A percentile compares a stretch with the other conserved stretches of the same genome.
These are phyloP conservation scores for Ceratina australensis DNA, from an alignment of 1,140 invertebrate species.

Conservation along the genomic window DNA sequence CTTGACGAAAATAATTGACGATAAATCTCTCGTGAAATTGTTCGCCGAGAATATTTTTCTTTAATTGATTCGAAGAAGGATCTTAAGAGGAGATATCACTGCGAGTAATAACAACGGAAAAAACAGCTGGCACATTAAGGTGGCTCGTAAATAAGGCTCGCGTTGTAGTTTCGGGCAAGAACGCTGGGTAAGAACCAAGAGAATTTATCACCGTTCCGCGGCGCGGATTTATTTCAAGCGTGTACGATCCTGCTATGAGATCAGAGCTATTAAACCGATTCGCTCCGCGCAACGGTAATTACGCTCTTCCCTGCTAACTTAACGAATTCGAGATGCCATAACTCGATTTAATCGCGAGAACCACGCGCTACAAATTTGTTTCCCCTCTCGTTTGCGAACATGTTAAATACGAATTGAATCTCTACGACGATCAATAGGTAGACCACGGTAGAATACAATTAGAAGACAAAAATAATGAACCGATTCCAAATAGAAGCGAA, in stretches of 20 bases:
- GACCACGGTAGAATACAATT: no score
- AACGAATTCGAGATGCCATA: slow-evolving; percentile 43
- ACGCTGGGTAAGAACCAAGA: slow-evolving; percentile 29
- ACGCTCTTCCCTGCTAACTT: background rate
- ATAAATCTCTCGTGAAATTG: no score
- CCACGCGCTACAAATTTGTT: no score
- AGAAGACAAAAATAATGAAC: no score
- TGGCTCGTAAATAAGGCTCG: slow-evolving; percentile 34
- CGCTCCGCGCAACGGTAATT: background rate
- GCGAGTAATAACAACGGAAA: background rate
- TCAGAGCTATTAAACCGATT: slow-evolving; percentile 17
- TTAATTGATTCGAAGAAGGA: slow-evolving; percentile 5
- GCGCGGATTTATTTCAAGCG: slow-evolving; percentile 33
- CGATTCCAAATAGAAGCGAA: no score
- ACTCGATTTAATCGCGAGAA: background rate
- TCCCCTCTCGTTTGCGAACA: no score
- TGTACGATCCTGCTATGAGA: slow-evolving; percentile 7
- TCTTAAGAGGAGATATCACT: no score
- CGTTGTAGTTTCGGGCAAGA: background rate
- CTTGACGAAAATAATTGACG: no score
- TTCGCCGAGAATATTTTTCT: no score
- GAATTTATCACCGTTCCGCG: slow-evolving; percentile 13
- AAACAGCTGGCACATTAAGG: slow-evolving; percentile 11
- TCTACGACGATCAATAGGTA: no score
- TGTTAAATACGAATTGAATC: no score